Percentiles rank a stretch among this genome's conserved stretches.
Conservation (phyloP, 2,113 vertebrate species). For the Percina caprodes region DNA sequence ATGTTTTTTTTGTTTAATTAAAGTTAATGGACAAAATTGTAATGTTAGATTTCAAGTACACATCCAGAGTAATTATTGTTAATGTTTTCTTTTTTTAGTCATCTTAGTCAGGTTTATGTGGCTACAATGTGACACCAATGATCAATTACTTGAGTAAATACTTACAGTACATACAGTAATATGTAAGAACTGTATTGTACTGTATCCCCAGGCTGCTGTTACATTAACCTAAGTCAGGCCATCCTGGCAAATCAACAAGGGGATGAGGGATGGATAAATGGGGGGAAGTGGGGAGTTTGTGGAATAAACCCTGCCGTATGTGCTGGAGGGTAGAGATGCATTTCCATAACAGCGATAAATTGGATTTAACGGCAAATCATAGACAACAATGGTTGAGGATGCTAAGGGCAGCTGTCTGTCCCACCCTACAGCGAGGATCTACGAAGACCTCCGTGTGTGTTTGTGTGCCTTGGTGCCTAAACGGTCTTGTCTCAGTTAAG, state of each 20-base stretch:
- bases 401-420: constrained; percentile 66
- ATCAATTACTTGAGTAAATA: constrained; percentile 18
- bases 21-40: neutral
- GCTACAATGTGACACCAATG: neutral
- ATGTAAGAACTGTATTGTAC: constrained; percentile 4
- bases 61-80: neutral
- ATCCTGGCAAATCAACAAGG: constrained; percentile 70
- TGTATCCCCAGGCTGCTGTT: constrained; percentile 58
- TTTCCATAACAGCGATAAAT: constrained; percentile 87
- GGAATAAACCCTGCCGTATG: constrained; percentile 71
- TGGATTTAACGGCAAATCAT: constrained; percentile 87
- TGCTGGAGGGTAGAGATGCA: constrained; percentile 76
- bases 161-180: constrained; percentile 13
- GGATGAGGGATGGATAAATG: constrained; percentile 69
- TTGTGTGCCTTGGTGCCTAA: constrained; percentile 48
- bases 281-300: constrained; percentile 32
- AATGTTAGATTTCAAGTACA: neutral
- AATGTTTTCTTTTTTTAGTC: neutral
- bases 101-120: neutral
- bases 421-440: constrained; percentile 72
- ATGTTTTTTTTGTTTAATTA: neutral
- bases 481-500: constrained; percentile 70
- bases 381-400: constrained; percentile 81
- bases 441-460: constrained; percentile 27
- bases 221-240: constrained; percentile 67